Percentiles rank a stretch among this genome's conserved stretches.
Conservation (phyloP, 1,140 invertebrate genomes). For the Lordiphosa mommai region DNA sequence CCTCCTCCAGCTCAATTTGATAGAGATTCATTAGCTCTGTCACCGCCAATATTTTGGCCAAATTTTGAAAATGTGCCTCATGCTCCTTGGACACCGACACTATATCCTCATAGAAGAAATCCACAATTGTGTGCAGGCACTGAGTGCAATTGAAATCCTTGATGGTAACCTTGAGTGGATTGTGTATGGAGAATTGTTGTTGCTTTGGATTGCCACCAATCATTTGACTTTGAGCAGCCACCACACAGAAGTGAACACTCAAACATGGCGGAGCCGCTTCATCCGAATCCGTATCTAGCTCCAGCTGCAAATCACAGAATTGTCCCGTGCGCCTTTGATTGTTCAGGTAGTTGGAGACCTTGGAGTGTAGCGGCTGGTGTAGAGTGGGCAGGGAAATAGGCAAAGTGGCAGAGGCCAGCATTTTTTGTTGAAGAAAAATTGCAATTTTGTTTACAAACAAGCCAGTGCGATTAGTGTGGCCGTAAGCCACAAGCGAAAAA, state of each 20-base stretch:
- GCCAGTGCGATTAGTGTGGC: too few relatives aligned
- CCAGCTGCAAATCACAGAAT: slow-evolving; percentile 70
- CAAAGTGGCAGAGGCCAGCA: slow-evolving; percentile 5
- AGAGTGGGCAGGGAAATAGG: slow-evolving; percentile 40
- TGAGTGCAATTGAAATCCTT: slow-evolving; percentile 58
- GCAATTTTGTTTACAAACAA: too few relatives aligned
- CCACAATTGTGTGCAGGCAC: slow-evolving; percentile 69
- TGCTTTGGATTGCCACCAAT: slow-evolving; percentile 65
- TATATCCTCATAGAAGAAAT: slow-evolving; percentile 75
- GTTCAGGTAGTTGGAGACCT: slow-evolving; percentile 75
- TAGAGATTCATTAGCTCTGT: slow-evolving; percentile 68
- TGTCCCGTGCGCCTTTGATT: slow-evolving; percentile 56
- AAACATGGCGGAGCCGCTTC: slow-evolving; percentile 20
- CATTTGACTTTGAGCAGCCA: slow-evolving; percentile 67
- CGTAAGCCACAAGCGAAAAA: too few relatives aligned
- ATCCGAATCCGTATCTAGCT: slow-evolving; percentile 54
- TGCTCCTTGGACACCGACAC: slow-evolving; percentile 71
- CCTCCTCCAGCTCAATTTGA: slow-evolving; percentile 46
- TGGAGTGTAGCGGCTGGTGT: slow-evolving; percentile 69
- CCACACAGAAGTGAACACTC: slow-evolving; percentile 68
- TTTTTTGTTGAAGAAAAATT: neutral
- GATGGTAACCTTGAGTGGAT: slow-evolving; percentile 70
- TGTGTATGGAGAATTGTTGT: slow-evolving; percentile 75
- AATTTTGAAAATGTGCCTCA: slow-evolving; percentile 59
- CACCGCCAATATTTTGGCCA: slow-evolving; percentile 63